Conservation (phyloP, 1,140 invertebrate species). For the Sycophila sp. region DNA sequence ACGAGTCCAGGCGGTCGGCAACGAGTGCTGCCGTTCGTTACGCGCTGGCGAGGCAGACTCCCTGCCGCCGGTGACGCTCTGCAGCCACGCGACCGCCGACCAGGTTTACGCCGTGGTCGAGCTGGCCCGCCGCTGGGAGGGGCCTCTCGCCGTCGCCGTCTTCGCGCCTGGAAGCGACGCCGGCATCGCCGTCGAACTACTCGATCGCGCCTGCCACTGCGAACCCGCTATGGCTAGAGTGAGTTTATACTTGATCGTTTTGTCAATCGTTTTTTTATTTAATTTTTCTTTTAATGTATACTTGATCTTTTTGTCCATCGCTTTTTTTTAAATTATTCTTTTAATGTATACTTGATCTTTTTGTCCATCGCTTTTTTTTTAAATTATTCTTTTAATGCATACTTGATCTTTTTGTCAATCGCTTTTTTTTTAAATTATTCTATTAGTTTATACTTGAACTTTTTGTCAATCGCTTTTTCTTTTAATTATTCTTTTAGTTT, state of each 20-base stretch:
- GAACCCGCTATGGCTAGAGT: conserved; percentile 74
- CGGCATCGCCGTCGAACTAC: conserved; percentile 69
- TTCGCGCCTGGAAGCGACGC: conserved; percentile 78
- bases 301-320: too few species aligned
- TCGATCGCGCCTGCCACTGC: conserved; percentile 73
- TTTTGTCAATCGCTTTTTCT: background rate
- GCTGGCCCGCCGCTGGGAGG: conserved; percentile 76
- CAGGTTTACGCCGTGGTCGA: conserved; percentile 77
- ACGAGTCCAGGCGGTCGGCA: conserved; percentile 65
- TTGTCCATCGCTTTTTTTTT: too few species aligned
- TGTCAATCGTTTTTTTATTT: too few species aligned
- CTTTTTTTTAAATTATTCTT: too few species aligned
- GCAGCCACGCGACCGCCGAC: conserved; percentile 80
- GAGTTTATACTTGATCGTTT: too few species aligned
- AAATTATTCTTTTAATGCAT: too few species aligned
- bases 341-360: too few species aligned
- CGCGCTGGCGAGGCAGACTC: conserved; percentile 46
- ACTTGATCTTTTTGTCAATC: too few species aligned
- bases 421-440: background rate
- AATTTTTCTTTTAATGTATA: too few species aligned
- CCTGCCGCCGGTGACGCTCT: conserved; percentile 68
- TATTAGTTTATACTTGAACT: too few species aligned
- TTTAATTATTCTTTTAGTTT: too few species aligned
- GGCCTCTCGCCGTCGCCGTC: conserved; percentile 77
- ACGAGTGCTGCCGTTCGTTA: conserved; percentile 73